Evolutionary conservation across 92 coral and sea anemone species (phyloP), one percentile per base, ranked within the genome.

Genomic region (Epizoanthus illoricatus): DNA sequence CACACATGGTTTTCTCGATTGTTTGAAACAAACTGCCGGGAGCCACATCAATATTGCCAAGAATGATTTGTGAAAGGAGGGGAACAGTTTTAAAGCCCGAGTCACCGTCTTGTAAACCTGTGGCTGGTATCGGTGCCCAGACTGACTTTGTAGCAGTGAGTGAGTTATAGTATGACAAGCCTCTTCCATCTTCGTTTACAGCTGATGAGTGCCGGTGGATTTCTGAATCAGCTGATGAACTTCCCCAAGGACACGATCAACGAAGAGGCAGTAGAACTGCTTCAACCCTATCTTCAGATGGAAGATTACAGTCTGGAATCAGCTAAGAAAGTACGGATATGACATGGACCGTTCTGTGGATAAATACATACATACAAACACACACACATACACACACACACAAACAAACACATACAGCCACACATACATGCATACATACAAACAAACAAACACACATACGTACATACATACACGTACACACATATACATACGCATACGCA

Each of bases 241-340:
- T 93, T 93, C 52, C 97, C 90, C 1, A 93, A 93, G 86, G 97
- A 93, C 74, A 86, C 97, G 13, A 93, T 93, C 56, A 93, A 93
- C 81, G 97, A 81, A 70, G 97, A 93, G 62, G 89, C 97, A 16
- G 97, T 93, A 2, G 97, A 93, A 67, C 81, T 93, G 43, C 75
- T 93, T 1, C 85, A 71, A 71, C 97, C 97, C 3, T 93, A 93
- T 72, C 60, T 93, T 17, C 15, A 59, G 40, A 89, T 86, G 92
- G 92, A 87, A 24, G 97, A 93, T 72, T 93, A 93, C 91, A 88
- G 74, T 65, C 57, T 93, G 86, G 97, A 87, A 23, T 88, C 94
- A 16, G 97, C 97, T 40, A 93, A 93, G 83, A 93, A 93, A 91
- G 97, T 93, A 43, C 16, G 87, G 23, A 5, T 66, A 11, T 66